Percentiles rank a stretch among this genome's conserved stretches.
Conservation (phyloP, 2,797 vertebrate genomes). For the Emys orbicularis region DNA sequence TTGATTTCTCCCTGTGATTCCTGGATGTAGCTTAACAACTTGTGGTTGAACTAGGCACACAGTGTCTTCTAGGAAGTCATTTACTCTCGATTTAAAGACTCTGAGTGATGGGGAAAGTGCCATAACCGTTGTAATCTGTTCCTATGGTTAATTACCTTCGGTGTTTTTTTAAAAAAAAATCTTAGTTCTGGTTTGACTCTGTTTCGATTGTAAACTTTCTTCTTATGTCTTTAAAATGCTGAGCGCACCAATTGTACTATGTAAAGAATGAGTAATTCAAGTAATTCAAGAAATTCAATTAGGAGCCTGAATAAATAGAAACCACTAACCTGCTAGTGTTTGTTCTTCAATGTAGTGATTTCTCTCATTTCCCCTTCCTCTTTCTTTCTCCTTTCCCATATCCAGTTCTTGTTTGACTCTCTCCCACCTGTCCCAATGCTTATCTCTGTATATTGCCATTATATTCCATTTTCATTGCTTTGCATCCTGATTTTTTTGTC, state of each 20-base stretch:
- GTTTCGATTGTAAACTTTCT: not conserved
- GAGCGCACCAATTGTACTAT: not conserved
- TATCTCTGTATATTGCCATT: not conserved
- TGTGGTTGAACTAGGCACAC: not conserved
- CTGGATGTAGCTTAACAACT: not conserved
- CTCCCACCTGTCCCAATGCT: not conserved
- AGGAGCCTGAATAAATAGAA: not conserved
- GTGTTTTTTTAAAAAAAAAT: accelerated
- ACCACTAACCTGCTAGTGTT: not conserved
- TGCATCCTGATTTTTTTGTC: accelerated
- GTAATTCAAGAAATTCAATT: not conserved
- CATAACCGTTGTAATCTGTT: not conserved
- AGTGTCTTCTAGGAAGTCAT: not conserved
- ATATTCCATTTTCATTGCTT: not conserved
- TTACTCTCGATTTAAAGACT: not conserved
- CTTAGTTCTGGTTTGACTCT: not conserved
- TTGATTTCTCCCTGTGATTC: not conserved
- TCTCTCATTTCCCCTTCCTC: not conserved
- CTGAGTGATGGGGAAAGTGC: not conserved
- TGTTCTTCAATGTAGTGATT: not conserved
- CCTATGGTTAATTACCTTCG: not conserved
- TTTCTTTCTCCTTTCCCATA: not conserved
- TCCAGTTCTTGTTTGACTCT: not conserved
- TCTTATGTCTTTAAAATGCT: not conserved
- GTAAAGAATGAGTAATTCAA: conserved; percentile 13